Percentiles rank a stretch among this genome's conserved stretches.
Evolutionary conservation across 2,888 invertebrate species (phyloP).

Genomic region (Agonopterix arenella): DNA sequence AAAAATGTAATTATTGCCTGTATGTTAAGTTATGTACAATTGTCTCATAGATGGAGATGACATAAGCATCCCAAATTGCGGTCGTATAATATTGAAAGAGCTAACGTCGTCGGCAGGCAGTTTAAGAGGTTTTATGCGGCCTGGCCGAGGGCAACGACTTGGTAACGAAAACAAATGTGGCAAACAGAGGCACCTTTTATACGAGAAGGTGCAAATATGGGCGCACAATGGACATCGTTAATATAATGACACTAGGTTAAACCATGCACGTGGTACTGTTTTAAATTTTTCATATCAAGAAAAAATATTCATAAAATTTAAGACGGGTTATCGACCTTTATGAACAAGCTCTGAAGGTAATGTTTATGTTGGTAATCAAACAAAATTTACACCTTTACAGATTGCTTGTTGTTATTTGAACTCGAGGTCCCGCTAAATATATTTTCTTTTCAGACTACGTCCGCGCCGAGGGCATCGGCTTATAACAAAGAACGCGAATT

Average conservation of each 20-base stretch:
- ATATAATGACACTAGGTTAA: slow-evolving; percentile 6
- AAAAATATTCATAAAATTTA: neutral
- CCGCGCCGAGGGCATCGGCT: slow-evolving; percentile 44
- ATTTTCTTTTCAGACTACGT: slow-evolving; percentile 34
- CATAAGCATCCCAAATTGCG: slow-evolving; percentile 31
- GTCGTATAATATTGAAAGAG: slow-evolving; percentile 33
- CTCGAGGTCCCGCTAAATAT: slow-evolving; percentile 51
- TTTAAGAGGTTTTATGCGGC: slow-evolving; percentile 29
- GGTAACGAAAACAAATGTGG: slow-evolving; percentile 28
- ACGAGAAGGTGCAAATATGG: slow-evolving; percentile 16
- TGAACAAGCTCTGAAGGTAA: slow-evolving; percentile 32
- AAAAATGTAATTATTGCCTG: too few species aligned
- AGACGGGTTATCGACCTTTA: slow-evolving; percentile 47
- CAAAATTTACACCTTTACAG: slow-evolving; percentile 55
- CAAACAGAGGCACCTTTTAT: slow-evolving; percentile 20
- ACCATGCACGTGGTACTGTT: too few species aligned
- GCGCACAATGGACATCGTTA: slow-evolving; percentile 13
- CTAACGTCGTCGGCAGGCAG: slow-evolving; percentile 33
- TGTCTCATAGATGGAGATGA: slow-evolving; percentile 21
- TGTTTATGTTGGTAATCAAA: slow-evolving; percentile 51
- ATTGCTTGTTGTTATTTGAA: slow-evolving; percentile 36
- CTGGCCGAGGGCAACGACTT: slow-evolving; percentile 45
- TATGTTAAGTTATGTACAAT: slow-evolving; percentile 5
- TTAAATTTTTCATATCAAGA: too few species aligned
- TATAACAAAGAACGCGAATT: slow-evolving; percentile 45